phyloP scores from a whole-genome alignment of 2,113 vertebrate genomes.

The Rhinogobius similis region DNA sequence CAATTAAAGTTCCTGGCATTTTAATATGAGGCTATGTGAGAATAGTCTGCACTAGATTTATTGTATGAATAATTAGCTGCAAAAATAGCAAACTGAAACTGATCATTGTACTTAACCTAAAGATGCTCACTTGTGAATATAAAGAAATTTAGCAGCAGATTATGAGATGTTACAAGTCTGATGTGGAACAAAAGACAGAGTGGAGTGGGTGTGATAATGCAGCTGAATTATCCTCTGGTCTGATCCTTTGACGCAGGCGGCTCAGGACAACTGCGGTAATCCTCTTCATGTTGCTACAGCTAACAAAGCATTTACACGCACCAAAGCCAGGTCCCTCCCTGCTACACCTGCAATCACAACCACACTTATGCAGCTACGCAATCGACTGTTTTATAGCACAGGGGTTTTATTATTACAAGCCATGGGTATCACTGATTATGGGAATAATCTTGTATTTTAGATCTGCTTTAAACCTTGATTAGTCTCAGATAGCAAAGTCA shows the following conservation, averaged over 20 bases:
- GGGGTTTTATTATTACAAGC: background rate
- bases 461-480: no score
- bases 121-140: background rate
- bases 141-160: background rate
- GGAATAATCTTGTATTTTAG: background rate
- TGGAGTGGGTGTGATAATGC: slow-evolving; percentile 27
- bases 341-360: slow-evolving; percentile 48
- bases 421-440: background rate
- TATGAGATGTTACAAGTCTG: slow-evolving; percentile 15
- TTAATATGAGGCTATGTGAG: background rate
- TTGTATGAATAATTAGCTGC: background rate
- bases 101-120: background rate
- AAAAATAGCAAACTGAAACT: background rate
- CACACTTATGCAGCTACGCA: slow-evolving; percentile 45
- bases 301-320: slow-evolving; percentile 54
- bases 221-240: slow-evolving; percentile 58
- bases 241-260: slow-evolving; percentile 76
- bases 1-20: background rate
- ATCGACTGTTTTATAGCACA: background rate
- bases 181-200: slow-evolving; percentile 16
- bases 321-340: slow-evolving; percentile 39
- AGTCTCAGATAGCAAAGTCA: no score
- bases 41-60: background rate
- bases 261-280: slow-evolving; percentile 71
- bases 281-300: slow-evolving; percentile 47